Percentiles rank a stretch among this genome's conserved stretches.
Evolutionary conservation across 2,113 vertebrate species (phyloP).

Genomic region (Epinephelus fuscoguttatus): DNA sequence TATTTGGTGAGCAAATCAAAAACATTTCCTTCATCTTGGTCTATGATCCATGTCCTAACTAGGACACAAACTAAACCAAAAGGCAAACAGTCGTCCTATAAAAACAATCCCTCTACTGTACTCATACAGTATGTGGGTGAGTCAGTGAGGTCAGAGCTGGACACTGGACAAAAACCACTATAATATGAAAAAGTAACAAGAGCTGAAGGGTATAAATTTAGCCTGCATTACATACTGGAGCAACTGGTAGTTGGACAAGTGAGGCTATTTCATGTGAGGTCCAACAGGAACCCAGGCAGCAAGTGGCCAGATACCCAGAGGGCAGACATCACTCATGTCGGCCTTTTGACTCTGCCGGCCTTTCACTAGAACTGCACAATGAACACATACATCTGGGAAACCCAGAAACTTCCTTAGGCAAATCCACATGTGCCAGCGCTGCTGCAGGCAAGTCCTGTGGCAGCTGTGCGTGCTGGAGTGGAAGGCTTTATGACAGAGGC

Average conservation of each 20-base stretch:
- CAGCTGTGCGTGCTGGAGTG: slow-evolving; percentile 69
- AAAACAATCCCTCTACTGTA: slow-evolving; percentile 61
- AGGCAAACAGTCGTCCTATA: slow-evolving; percentile 25
- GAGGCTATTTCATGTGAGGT: slow-evolving; percentile 25
- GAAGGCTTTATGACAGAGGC: slow-evolving; percentile 64
- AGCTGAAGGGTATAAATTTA: slow-evolving; percentile 45
- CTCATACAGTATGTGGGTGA: slow-evolving; percentile 32
- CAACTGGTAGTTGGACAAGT: slow-evolving; percentile 43
- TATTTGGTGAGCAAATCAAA: slow-evolving; percentile 59
- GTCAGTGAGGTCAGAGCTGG: slow-evolving; percentile 37
- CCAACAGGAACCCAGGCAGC: slow-evolving; percentile 32
- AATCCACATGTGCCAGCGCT: slow-evolving; percentile 69
- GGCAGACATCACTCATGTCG: slow-evolving; percentile 59
- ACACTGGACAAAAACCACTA: slow-evolving; percentile 27
- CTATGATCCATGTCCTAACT: slow-evolving; percentile 30
- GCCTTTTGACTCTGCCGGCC: slow-evolving; percentile 50
- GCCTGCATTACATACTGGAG: slow-evolving; percentile 37
- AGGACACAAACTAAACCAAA: slow-evolving; percentile 28
- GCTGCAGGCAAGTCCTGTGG: slow-evolving; percentile 62
- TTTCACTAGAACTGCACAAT: slow-evolving; percentile 62
- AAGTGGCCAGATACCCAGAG: slow-evolving; percentile 55
- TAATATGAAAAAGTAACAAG: slow-evolving; percentile 31
- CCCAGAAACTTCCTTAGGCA: slow-evolving; percentile 55
- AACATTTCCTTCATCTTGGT: slow-evolving; percentile 36
- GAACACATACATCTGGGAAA: slow-evolving; percentile 70